Evolutionary conservation across 2,113 vertebrate genomes (phyloP).

Genomic region (Theristicus caerulescens): DNA sequence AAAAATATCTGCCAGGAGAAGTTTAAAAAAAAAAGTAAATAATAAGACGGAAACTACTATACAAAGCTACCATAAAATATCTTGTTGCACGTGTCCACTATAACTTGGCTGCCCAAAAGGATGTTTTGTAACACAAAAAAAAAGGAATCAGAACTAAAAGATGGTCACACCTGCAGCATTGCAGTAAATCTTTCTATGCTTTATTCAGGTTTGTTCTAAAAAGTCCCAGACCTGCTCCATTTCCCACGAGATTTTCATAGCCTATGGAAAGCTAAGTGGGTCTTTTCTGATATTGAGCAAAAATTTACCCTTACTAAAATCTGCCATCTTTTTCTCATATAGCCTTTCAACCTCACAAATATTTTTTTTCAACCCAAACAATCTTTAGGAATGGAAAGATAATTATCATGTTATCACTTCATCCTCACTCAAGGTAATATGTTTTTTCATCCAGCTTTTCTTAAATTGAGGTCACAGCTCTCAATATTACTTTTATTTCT

Average conservation of each 20-base stretch:
- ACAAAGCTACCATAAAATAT: not conserved
- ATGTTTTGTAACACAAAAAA: not conserved
- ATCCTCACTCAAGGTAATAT: not conserved
- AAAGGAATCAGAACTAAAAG: not conserved
- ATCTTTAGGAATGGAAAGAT: not conserved
- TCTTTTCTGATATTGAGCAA: not conserved
- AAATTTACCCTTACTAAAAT: not conserved
- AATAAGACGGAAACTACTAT: not conserved
- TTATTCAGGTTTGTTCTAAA: not conserved
- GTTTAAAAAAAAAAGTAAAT: not conserved
- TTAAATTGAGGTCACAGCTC: slow-evolving; percentile 2
- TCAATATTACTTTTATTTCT: not conserved
- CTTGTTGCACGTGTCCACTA: not conserved
- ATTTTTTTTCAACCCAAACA: not conserved
- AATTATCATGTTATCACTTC: not conserved
- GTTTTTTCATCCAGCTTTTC: not conserved
- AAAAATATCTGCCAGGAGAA: not conserved
- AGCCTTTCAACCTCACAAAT: not conserved
- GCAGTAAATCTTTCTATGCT: not conserved
- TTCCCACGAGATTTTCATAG: not conserved
- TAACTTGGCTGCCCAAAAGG: not conserved
- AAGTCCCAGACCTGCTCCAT: not conserved
- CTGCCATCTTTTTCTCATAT: not conserved
- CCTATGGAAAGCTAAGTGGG: not conserved
- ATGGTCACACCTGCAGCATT: not conserved